A percentile compares a stretch with the other conserved stretches of the same genome.
Evolutionary conservation across 2,888 invertebrate species (phyloP).

Genomic region (Nebria brevicollis): DNA sequence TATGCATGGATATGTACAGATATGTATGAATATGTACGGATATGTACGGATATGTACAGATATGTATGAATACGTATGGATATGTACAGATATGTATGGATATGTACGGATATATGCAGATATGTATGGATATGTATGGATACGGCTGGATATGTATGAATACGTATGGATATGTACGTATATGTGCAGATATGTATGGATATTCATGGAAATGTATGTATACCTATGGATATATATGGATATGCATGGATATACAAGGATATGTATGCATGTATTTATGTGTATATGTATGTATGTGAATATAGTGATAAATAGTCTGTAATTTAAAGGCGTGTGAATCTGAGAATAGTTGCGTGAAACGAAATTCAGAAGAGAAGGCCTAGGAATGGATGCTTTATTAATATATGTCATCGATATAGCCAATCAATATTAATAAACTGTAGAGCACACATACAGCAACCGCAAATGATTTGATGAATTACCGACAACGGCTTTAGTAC

Average conservation of each 20-base stretch:
- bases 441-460: neutral
- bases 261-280: neutral
- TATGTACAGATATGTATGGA: neutral
- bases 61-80: too few relatives aligned
- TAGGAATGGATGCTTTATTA: neutral
- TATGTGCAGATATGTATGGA: neutral
- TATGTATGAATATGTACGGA: too few relatives aligned
- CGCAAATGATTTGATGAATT: neutral
- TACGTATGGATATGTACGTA: too few relatives aligned
- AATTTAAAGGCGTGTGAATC: neutral
- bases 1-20: too few relatives aligned
- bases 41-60: neutral
- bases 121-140: neutral
- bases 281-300: too few relatives aligned
- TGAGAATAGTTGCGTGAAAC: neutral
- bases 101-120: too few relatives aligned
- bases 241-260: too few relatives aligned
- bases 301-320: neutral
- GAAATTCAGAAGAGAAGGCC: neutral
- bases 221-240: neutral
- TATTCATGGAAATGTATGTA: neutral
- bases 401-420: neutral
- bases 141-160: too few relatives aligned
- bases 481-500: too few relatives aligned
- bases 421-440: neutral